Percentiles rank a stretch among this genome's conserved stretches.
Conservation (phyloP, 53 echinoderm and acorn worm genomes). For the Holothuria leucospilota region DNA sequence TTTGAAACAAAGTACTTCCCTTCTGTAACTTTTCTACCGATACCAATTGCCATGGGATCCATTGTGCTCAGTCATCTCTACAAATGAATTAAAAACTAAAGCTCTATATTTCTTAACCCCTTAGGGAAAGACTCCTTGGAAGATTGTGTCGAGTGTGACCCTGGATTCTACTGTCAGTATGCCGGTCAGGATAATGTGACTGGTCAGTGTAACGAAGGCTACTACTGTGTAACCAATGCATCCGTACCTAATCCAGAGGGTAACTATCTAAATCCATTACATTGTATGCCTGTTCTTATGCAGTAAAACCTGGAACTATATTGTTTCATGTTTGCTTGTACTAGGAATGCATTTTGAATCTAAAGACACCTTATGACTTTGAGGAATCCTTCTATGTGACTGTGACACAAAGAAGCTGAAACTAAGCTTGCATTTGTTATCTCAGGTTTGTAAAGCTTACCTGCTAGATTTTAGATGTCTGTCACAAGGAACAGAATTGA, state of each 20-base stretch:
- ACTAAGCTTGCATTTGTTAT: no score
- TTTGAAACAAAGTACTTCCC: not conserved
- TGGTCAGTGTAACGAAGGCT: conserved; percentile 78
- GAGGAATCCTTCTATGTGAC: no score
- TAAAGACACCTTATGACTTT: no score
- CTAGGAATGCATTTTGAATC: no score
- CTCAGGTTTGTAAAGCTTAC: no score
- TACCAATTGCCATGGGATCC: not conserved
- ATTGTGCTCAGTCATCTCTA: not conserved
- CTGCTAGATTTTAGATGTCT: no score
- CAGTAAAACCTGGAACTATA: no score
- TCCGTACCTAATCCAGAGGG: conserved; percentile 86
- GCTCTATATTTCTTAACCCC: not conserved
- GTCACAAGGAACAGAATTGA: no score
- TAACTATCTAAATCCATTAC: conserved; percentile 7
- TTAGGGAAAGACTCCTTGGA: conserved; percentile 78
- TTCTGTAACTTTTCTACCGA: not conserved
- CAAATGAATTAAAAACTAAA: no score
- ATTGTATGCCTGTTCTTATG: no score
- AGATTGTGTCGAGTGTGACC: conserved; percentile 90
- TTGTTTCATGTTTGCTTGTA: no score
- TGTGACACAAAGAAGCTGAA: no score
- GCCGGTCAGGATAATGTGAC: conserved; percentile 86
- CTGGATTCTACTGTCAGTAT: conserved; percentile 90
- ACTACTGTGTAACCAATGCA: conserved; percentile 81